Base-by-base conservation (phyloP, 2,113 vertebrate species). In the Ciconia stormi region DNA sequence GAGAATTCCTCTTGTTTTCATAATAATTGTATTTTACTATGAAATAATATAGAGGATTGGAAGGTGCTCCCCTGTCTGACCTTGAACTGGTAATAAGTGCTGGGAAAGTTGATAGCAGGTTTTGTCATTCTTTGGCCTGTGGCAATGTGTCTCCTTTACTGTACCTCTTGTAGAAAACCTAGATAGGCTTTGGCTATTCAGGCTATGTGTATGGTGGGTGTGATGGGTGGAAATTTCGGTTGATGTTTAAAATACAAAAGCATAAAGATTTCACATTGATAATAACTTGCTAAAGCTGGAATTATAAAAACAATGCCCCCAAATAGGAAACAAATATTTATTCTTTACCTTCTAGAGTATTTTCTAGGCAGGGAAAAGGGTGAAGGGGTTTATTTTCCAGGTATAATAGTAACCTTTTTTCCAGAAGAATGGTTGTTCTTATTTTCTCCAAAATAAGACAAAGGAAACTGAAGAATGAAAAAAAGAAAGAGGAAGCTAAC, bases 171-270 rank as follows among this genome's bases (percentile, higher is more conserved):
- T 16, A 53, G 49, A 61, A 92, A 83, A 19, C 6, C 4, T 21
- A 61, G 25, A 36, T 21, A 47, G 5, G 20, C 17, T 59, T 93
- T 78, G 25, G 14, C 8, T 46, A 18, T 52, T 83, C 29, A 61
- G 7, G 5, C 22, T 74, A 4, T 50, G 16, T 0, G 0, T 50
- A 19, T 32, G 14, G 8, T 34, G 22, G 4, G 9, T 65, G 18
- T 16, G 12, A 23, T 7, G 20, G 26, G 2, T 80, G 10, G 18
- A 69, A 88, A 85, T 58, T 65, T 69, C 46, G 63, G 10, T 1
- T 90, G 27, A 92, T 26, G 4, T 36, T 74, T 70, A 62, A 70
- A 78, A 70, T 58, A 49, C 3, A 50, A 29, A 73, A 22, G 13
- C 8, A 78, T 19, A 38, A 82, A 58, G 1, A 32, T 66, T 79